Base-by-base conservation (phyloP, 2,797 vertebrate species). In the Ctenopoma kingsleyae region DNA sequence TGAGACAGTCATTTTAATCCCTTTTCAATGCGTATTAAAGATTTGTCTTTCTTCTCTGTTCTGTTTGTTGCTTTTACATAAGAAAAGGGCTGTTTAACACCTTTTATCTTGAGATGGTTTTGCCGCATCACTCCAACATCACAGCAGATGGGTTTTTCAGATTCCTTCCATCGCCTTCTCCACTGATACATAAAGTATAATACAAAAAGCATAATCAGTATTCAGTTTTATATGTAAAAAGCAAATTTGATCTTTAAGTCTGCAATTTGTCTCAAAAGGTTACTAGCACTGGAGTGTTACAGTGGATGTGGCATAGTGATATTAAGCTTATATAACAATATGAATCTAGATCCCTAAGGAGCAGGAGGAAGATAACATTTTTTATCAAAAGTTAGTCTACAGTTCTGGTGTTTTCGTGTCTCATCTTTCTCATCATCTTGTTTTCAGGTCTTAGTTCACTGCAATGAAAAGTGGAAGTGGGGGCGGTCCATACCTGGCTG, bases 401-500 rank as follows among this genome's bases (percentile, higher is more conserved):
- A 3, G 48, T 59, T 51, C 15, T 50, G 5, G 67, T 61, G 17
- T 72, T 52, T 50, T 23, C 22, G 53, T 40, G 1, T 63, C 35
- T 79, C 15, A 30, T 62, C 20, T 73, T 22, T 82, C 25, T 50
- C 17, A n/a, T 77, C 19, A 3, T 81, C 44, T 64, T 47, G 0
- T 74, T 84, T 82, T 61, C 86, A 93, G 91, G 72, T 91, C 78
- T 80, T 44, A 78, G 43, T 70, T 12, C 50, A 72, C 59, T 87
- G 89, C 83, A 76, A 91, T 91, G 91, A 91, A 59, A 88, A 87
- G 63, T 16, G 75, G 76, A 74, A 67, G 80, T 57, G 53, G 49
- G 43, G 70, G 58, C 10, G 22, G 58, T 63, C 55, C 69, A 61
- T 81, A 84, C 76, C 78, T 77, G 85, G 44, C 76, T 79, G 71